Conservation (phyloP, 2,113 vertebrate species). For the Lathamus discolor region DNA sequence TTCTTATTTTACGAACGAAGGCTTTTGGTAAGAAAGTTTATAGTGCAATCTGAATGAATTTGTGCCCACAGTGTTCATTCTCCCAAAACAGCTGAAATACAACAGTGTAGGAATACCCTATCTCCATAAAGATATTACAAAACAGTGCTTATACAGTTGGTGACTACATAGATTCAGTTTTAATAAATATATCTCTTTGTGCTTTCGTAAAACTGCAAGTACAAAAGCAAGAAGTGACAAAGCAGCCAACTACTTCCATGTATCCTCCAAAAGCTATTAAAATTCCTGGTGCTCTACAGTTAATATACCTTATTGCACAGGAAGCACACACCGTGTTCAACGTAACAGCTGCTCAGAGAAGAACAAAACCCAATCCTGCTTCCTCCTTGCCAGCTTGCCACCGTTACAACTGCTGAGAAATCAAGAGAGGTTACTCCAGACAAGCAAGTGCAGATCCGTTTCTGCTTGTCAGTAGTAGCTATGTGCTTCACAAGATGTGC, state of each 20-base stretch:
- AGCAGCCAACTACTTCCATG: background rate
- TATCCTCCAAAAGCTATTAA: background rate
- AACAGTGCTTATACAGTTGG: background rate
- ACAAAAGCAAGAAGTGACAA: background rate
- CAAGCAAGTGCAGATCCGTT: background rate
- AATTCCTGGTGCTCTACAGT: background rate
- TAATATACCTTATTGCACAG: background rate
- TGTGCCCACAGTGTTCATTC: conserved; percentile 55
- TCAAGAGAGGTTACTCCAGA: background rate
- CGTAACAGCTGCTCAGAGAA: background rate
- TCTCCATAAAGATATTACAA: background rate
- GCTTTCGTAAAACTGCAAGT: background rate
- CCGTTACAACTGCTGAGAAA: background rate
- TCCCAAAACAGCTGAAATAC: background rate
- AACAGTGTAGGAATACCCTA: background rate
- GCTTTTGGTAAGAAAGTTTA: conserved; percentile 44
- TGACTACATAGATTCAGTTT: background rate
- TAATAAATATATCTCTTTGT: background rate
- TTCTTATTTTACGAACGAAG: conserved; percentile 35
- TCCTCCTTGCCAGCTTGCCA: background rate
- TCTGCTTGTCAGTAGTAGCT: background rate
- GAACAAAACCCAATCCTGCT: background rate
- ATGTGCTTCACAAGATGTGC: background rate
- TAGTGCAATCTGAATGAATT: conserved; percentile 51
- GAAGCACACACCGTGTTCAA: background rate